A percentile compares a stretch with the other conserved stretches of the same genome.
phyloP scores from a whole-genome alignment of 2,888 invertebrate genomes.

The Taphrorychus bicolor region DNA sequence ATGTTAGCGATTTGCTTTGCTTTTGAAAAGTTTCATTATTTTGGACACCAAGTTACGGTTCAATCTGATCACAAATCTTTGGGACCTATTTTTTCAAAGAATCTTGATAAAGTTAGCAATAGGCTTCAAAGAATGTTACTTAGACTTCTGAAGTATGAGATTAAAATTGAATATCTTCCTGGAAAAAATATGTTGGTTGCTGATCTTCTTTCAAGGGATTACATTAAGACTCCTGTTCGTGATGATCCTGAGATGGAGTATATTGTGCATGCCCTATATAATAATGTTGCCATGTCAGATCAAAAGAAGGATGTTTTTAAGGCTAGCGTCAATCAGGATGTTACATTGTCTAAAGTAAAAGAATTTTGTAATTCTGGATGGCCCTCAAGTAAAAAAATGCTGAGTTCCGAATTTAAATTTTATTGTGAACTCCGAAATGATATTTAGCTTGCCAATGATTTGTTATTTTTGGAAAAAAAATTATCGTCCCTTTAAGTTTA shows the following conservation, averaged over 20 bases:
- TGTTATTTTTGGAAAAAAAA: not conserved
- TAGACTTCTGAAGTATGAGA: conserved; percentile 35
- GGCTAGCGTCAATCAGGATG: not conserved
- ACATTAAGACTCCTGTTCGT: not conserved
- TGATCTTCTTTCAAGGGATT: conserved; percentile 21
- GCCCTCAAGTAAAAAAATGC: not conserved
- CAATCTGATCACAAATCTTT: conserved; percentile 49
- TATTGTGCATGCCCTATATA: not conserved
- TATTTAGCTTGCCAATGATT: not conserved
- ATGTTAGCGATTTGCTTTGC: not conserved
- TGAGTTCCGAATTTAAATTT: not conserved
- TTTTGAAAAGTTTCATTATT: not conserved
- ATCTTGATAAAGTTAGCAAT: conserved; percentile 41
- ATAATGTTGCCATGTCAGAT: not conserved
- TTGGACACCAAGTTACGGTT: conserved; percentile 30
- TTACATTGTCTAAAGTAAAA: not conserved
- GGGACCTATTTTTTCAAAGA: conserved; percentile 34
- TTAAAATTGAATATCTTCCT: conserved; percentile 36
- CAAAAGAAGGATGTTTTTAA: not conserved
- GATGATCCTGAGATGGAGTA: not conserved
- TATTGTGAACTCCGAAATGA: not conserved
- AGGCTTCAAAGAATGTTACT: conserved; percentile 42
- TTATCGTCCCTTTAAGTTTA: not conserved
- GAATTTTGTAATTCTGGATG: not conserved
- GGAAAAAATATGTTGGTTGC: conserved; percentile 37